Evolutionary conservation across 2,797 vertebrate species (phyloP).

Genomic region (Pseudotriccus pelzelni): DNA sequence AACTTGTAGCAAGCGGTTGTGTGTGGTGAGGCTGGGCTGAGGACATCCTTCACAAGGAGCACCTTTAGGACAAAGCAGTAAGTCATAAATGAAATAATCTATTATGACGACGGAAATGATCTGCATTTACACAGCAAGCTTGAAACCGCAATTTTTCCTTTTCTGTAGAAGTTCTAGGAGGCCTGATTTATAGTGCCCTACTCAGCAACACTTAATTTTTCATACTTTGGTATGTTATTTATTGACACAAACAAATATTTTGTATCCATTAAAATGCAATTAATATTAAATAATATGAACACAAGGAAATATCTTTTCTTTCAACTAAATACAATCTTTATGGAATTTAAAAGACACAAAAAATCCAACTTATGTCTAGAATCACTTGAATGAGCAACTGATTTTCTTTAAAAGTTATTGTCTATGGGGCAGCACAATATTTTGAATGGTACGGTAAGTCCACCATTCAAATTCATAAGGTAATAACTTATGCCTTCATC

Average conservation of each 20-base stretch:
- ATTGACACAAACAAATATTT: constrained; percentile 56
- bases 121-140: constrained; percentile 29
- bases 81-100: constrained; percentile 47
- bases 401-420: constrained; percentile 7
- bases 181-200: constrained; percentile 31
- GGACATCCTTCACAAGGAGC: constrained; percentile 1
- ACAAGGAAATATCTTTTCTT: constrained; percentile 54
- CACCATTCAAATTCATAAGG: neutral
- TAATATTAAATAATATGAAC: constrained; percentile 56
- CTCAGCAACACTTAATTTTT: constrained; percentile 53
- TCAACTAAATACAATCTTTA: constrained; percentile 53
- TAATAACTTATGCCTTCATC: neutral
- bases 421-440: neutral
- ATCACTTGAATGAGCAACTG: neutral
- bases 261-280: constrained; percentile 56
- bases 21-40: neutral
- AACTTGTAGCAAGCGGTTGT: neutral
- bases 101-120: constrained; percentile 14
- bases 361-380: neutral
- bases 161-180: constrained; percentile 13
- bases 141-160: constrained; percentile 32
- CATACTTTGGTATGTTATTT: constrained; percentile 49
- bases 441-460: neutral
- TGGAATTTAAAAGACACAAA: constrained; percentile 23
- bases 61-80: constrained; percentile 39